phyloP scores from a whole-genome alignment of 2,888 invertebrate genomes.

The Tipula lateralis region DNA sequence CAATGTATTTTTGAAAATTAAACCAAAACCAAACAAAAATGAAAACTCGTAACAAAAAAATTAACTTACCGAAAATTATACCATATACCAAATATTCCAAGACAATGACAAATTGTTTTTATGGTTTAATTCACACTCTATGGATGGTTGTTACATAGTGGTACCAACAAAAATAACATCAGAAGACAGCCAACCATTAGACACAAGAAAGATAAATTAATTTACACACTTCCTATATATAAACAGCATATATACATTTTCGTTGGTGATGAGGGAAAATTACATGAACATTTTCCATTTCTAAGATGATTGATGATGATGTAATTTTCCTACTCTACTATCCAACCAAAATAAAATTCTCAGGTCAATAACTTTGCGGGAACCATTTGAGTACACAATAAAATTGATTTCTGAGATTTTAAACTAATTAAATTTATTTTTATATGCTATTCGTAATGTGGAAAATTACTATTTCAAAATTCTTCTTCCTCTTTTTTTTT shows the following conservation, averaged over 20 bases:
- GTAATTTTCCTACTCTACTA: not conserved
- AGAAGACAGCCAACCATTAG: not conserved
- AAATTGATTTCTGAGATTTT: conserved; percentile 1
- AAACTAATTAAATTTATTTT: not conserved
- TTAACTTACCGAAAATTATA: not conserved
- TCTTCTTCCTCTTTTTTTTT: not conserved
- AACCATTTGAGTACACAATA: not conserved
- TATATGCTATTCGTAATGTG: not conserved
- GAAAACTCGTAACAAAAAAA: not conserved
- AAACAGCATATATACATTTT: not conserved
- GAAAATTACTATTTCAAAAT: not conserved
- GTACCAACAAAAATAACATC: not conserved
- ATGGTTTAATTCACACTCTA: not conserved
- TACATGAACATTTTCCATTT: not conserved
- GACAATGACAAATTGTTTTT: conserved; percentile 11
- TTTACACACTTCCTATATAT: not conserved
- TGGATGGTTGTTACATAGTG: not conserved
- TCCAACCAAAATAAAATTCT: not conserved
- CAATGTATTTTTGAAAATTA: not conserved
- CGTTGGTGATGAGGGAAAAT: not conserved
- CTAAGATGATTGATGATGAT: not conserved
- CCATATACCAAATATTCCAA: not conserved
- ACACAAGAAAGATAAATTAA: conserved; percentile 14
- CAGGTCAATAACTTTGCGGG: conserved; percentile 1
- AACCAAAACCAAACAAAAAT: not conserved